Percentiles rank a stretch among this genome's conserved stretches.
These are phyloP conservation scores for Drosophila rhopaloa DNA, from an alignment of 1,140 invertebrate genomes.

Conservation along the genomic window DNA sequence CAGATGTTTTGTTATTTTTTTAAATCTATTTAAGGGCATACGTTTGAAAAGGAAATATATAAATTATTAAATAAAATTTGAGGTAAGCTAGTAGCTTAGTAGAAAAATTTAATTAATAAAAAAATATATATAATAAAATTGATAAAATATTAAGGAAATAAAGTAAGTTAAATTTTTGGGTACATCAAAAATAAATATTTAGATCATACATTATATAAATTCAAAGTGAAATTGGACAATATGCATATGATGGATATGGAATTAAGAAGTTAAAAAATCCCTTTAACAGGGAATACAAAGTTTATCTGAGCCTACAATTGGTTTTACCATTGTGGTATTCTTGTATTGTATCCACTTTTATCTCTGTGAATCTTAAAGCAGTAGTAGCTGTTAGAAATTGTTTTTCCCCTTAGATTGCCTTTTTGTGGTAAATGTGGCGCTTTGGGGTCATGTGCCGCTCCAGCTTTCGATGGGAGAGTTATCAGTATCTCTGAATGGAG, in stretches of 20 bases:
- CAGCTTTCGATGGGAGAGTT: neutral
- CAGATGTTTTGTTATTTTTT: neutral
- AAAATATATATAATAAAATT: neutral
- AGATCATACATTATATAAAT: too few species aligned
- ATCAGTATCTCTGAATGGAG: conserved; percentile 1
- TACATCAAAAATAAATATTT: too few species aligned
- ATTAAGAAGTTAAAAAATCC: too few species aligned
- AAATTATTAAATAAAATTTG: too few species aligned
- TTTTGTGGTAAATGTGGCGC: conserved; percentile 22
- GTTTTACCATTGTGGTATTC: neutral
- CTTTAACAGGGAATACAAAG: too few species aligned
- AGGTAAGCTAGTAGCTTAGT: too few species aligned
- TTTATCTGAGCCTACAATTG: too few species aligned
- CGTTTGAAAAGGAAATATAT: neutral
- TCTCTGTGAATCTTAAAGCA: neutral
- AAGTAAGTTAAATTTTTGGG: too few species aligned
- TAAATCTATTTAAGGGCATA: too few species aligned
- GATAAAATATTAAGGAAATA: too few species aligned
- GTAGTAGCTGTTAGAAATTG: neutral
- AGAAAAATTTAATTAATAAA: neutral
- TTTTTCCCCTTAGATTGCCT: neutral
- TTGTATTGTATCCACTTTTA: neutral
- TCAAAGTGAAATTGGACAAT: too few species aligned
- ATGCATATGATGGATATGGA: too few species aligned
- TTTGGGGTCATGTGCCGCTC: conserved; percentile 30